phyloP scores from a whole-genome alignment of 2,113 vertebrate species.

The Cottus gobio region DNA sequence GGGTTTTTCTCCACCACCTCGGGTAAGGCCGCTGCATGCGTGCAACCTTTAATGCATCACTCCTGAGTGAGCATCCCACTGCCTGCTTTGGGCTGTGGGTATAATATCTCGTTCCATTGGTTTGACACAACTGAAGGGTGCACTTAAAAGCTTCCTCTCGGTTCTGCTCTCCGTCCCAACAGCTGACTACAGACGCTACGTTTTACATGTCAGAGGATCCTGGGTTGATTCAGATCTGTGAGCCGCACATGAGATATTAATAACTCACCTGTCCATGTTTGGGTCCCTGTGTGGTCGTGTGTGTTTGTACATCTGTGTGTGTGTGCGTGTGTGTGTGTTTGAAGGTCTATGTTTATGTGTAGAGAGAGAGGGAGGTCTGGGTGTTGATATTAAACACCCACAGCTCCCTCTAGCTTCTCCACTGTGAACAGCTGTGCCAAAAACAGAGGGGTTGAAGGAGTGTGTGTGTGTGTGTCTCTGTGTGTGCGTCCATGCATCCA shows the following conservation, averaged over 20 bases:
- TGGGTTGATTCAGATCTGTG: slow-evolving; percentile 54
- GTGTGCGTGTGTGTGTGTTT: slow-evolving; percentile 12
- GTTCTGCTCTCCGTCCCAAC: slow-evolving; percentile 41
- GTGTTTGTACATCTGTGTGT: slow-evolving; percentile 21
- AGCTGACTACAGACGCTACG: slow-evolving; percentile 49
- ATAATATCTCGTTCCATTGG: slow-evolving; percentile 55
- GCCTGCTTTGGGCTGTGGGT: slow-evolving; percentile 45
- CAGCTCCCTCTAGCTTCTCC: slow-evolving; percentile 79
- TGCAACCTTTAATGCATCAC: slow-evolving; percentile 23
- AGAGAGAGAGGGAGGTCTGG: slow-evolving; percentile 10
- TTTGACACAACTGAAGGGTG: slow-evolving; percentile 46
- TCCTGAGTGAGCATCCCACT: slow-evolving; percentile 37
- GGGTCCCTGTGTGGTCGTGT: slow-evolving; percentile 6
- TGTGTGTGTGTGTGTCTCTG: slow-evolving; percentile 2
- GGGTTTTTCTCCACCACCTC: slow-evolving; percentile 40
- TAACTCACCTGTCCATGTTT: slow-evolving; percentile 70
- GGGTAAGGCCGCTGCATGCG: slow-evolving; percentile 5
- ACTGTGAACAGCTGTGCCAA: slow-evolving; percentile 46
- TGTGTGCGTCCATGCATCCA: slow-evolving; percentile 14
- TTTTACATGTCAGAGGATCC: slow-evolving; percentile 57
- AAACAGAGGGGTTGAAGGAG: slow-evolving; percentile 15
- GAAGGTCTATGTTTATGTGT: slow-evolving; percentile 26
- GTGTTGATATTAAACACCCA: slow-evolving; percentile 64
- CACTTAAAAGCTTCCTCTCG: slow-evolving; percentile 61
- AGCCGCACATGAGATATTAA: slow-evolving; percentile 73